Evolutionary conservation across 2,797 vertebrate genomes (phyloP).

Genomic region (Acanthis flammea): DNA sequence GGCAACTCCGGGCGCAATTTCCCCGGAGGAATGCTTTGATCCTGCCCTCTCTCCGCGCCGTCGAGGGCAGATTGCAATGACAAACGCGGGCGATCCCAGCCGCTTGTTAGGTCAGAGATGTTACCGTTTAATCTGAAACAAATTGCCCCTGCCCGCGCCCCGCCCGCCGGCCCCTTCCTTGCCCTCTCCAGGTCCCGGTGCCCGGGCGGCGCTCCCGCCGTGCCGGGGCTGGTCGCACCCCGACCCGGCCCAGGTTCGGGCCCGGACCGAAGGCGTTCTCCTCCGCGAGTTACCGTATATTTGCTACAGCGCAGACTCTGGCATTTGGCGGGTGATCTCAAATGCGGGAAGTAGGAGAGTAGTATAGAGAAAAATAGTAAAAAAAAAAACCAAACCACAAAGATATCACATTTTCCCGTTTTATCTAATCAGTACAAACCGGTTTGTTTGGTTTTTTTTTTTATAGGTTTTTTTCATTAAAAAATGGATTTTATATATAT

Average conservation of each 20-base stretch:
- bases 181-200: background rate
- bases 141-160: background rate
- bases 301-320: fast-evolving
- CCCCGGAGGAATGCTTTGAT: slow-evolving; percentile 90
- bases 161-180: background rate
- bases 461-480: background rate
- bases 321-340: background rate
- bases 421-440: background rate
- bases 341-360: fast-evolving
- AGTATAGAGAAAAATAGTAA: background rate
- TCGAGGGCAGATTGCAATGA: slow-evolving; percentile 56
- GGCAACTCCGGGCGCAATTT: slow-evolving; percentile 73
- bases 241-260: fast-evolving
- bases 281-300: fast-evolving
- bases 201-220: background rate
- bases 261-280: fast-evolving
- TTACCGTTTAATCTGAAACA: slow-evolving; percentile 36
- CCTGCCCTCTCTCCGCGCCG: slow-evolving; percentile 40
- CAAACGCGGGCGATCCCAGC: slow-evolving; percentile 51
- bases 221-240: background rate
- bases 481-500: background rate
- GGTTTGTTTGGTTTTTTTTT: too few species aligned
- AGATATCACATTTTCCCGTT: background rate
- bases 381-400: background rate
- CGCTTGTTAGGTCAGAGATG: slow-evolving; percentile 22